Percentiles rank a stretch among this genome's conserved stretches.
Evolutionary conservation across 2,888 invertebrate species (phyloP).

Genomic region (Synanthedon tipuliformis): DNA sequence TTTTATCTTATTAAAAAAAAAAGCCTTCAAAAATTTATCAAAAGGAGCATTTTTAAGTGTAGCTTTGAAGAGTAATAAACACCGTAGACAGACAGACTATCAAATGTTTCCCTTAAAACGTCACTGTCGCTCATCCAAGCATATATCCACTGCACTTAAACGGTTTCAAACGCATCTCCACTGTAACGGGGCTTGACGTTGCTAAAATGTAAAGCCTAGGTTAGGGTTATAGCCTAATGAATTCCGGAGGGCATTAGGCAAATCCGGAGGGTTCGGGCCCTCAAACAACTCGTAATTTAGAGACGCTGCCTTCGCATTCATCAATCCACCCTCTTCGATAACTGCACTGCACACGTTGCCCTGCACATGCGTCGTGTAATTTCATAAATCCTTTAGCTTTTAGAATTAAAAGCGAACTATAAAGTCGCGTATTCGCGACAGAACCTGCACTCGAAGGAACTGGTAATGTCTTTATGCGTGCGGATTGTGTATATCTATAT

Average conservation of each 20-base stretch:
- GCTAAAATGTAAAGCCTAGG: constrained; percentile 27
- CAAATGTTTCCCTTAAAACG: neutral
- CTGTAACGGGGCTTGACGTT: constrained; percentile 18
- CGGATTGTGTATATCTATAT: no score
- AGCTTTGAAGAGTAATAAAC: no score
- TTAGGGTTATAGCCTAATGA: constrained; percentile 30
- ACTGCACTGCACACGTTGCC: constrained; percentile 7
- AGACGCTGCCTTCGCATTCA: constrained; percentile 19
- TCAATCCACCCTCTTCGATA: constrained; percentile 23
- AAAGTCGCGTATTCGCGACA: no score
- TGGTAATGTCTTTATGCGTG: no score
- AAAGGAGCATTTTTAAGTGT: no score
- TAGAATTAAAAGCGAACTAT: neutral
- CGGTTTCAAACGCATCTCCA: constrained; percentile 25
- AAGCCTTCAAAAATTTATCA: no score
- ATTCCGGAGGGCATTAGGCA: constrained; percentile 18
- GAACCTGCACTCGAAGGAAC: no score
- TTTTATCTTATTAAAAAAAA: no score
- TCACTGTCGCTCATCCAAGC: constrained; percentile 18
- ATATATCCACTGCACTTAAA: constrained; percentile 25
- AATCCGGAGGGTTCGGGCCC: neutral
- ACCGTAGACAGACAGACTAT: no score
- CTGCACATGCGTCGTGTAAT: neutral
- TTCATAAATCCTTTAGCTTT: neutral
- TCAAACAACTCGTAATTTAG: constrained; percentile 19